phyloP scores from a whole-genome alignment of 2,113 vertebrate genomes.

The Eidolon helvum region DNA sequence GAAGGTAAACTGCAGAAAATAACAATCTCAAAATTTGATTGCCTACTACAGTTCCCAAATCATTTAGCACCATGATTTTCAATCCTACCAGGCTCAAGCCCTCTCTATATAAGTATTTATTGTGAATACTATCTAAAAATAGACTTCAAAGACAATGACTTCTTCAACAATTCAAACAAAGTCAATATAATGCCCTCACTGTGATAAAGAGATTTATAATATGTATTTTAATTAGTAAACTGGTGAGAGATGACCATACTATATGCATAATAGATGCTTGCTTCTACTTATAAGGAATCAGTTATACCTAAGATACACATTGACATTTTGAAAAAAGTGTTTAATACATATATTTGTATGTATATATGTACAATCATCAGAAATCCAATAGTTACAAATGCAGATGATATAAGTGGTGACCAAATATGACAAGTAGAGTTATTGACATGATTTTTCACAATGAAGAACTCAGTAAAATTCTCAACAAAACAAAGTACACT shows the following conservation, averaged over 20 bases:
- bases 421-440: neutral
- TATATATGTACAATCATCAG: neutral
- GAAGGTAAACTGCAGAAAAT: slow-evolving; percentile 1
- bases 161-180: neutral
- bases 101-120: neutral
- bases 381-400: neutral
- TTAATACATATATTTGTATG: neutral
- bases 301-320: neutral
- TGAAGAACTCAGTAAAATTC: neutral
- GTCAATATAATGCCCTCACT: neutral
- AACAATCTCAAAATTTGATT: neutral
- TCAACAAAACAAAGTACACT: neutral
- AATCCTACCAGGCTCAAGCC: neutral
- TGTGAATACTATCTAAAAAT: neutral
- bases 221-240: neutral
- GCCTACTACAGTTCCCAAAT: neutral
- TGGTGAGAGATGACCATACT: neutral
- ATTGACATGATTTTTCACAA: neutral
- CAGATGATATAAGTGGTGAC: neutral
- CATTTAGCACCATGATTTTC: neutral
- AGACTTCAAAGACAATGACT: neutral
- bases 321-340: neutral
- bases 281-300: neutral
- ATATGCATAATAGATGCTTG: neutral
- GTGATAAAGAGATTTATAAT: neutral